These are phyloP conservation scores for Chrysolina americana DNA, from an alignment of 2,888 invertebrate species.

Conservation along the genomic window DNA sequence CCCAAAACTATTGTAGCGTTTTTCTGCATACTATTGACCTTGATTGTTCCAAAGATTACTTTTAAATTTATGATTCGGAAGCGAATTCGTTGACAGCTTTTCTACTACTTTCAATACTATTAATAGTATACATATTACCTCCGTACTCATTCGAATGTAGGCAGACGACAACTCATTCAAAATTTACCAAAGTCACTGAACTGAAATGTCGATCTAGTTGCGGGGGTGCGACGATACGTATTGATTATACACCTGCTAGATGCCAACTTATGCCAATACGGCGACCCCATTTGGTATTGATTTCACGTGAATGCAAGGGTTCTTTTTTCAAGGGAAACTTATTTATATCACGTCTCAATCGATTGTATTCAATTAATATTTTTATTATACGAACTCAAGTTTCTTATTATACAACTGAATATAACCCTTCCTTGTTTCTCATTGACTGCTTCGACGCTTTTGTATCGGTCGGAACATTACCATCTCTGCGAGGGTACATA, in stretches of 20 bases:
- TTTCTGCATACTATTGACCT: no score
- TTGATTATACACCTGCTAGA: slow-evolving; percentile 37
- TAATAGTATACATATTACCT: background rate
- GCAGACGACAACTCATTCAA: background rate
- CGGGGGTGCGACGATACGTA: slow-evolving; percentile 15
- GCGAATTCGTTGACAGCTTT: no score
- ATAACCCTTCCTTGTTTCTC: no score
- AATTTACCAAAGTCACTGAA: background rate
- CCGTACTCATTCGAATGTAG: background rate
- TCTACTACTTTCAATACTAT: no score
- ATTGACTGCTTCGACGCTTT: no score
- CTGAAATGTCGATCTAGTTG: slow-evolving; percentile 7
- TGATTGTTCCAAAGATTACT: no score
- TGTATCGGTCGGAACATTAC: no score
- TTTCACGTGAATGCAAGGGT: slow-evolving; percentile 18
- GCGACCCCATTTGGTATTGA: slow-evolving; percentile 32
- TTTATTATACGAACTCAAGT: background rate
- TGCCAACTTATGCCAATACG: slow-evolving; percentile 10
- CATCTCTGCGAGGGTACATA: no score
- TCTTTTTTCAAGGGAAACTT: slow-evolving; percentile 25
- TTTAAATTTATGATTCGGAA: no score
- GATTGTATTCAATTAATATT: background rate
- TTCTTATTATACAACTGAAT: background rate
- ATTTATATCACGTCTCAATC: slow-evolving; percentile 13
- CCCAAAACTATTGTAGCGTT: no score